These are phyloP conservation scores for Nowickia ferox DNA, from an alignment of 2,888 invertebrate genomes.

Conservation along the genomic window DNA sequence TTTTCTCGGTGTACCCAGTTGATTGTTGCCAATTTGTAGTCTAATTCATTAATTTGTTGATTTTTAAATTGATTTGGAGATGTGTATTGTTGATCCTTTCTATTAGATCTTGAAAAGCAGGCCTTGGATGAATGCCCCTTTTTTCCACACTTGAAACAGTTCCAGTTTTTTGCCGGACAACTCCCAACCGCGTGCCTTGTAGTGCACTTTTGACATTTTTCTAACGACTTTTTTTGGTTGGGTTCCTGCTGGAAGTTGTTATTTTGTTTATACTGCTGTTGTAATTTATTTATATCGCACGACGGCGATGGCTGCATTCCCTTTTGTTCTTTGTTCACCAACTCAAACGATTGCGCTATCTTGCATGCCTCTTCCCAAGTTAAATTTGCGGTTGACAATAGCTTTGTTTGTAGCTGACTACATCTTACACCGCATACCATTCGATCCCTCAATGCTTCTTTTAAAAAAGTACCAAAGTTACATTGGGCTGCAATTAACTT, in stretches of 20 bases:
- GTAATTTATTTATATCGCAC: slow-evolving; percentile 18
- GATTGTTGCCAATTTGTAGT: slow-evolving; percentile 20
- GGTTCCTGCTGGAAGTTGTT: slow-evolving; percentile 17
- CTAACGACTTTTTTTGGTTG: slow-evolving; percentile 14
- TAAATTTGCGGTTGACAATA: slow-evolving; percentile 37
- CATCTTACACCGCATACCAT: slow-evolving; percentile 6
- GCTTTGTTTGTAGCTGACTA: slow-evolving; percentile 6
- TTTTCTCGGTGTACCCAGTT: slow-evolving; percentile 37
- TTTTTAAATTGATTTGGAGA: not conserved
- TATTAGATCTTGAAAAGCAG: slow-evolving; percentile 11
- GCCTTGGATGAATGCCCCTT: slow-evolving; percentile 42
- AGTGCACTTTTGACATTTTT: slow-evolving; percentile 33
- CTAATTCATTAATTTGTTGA: slow-evolving; percentile 32
- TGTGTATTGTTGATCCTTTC: not conserved
- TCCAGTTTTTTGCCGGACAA: too few relatives aligned
- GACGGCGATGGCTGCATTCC: too few relatives aligned
- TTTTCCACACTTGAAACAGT: too few relatives aligned
- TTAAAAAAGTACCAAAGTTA: slow-evolving; percentile 25
- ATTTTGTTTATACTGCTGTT: slow-evolving; percentile 9
- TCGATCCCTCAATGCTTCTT: too few relatives aligned
- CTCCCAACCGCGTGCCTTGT: slow-evolving; percentile 29
- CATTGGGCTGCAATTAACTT: not conserved
- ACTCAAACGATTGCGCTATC: too few relatives aligned
- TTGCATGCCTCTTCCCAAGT: slow-evolving; percentile 29
- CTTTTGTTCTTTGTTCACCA: too few relatives aligned